Evolutionary conservation across 2,113 vertebrate species (phyloP), one percentile per base, ranked within the genome.

Genomic region (Zonotrichia leucophrys): DNA sequence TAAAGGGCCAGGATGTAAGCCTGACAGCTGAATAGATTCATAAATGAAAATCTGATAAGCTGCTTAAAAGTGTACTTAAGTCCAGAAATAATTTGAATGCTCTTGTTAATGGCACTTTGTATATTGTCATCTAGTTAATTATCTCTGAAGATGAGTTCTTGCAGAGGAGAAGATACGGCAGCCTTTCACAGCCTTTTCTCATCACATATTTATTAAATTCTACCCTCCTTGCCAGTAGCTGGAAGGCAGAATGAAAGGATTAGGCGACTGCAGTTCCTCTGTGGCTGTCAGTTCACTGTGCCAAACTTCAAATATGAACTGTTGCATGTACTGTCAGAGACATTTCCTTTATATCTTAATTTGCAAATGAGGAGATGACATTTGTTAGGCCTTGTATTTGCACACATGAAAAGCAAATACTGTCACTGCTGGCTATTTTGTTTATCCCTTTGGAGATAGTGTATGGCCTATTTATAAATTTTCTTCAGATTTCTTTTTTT

Each of bases 141-240:
- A 98, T 97, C 97, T 98, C 97, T 96, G 93, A 98, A 98, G 97
- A 98, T 97, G 97, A 95, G 96, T 96, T 97, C 96, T 98, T 98
- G 97, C 86, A 90, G 91, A 96, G 91, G 53, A 94, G 96, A 98
- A 97, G 97, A 97, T 84, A 94, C 1, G 47, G 86, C 95, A 94
- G 94, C 87, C 92, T 98, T 97, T 96, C 94, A 88, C 91, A 93
- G 96, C 52, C 87, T 97, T 97, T 84, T 85, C 97, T 98, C 98
- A 98, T 98, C 98, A 97, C 97, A 95, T 98, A 98, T 99, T 99
- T 99, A 99, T 98, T 98, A 98, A 98, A 98, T 98, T 92, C 94
- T 95, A 96, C 74, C 97, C 96, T 89, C 96, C 94, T 95, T 15
- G 92, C 98, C 97, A 98, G 95, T 97, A 96, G 97, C 98, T 98